phyloP scores from a whole-genome alignment of 2,113 vertebrate genomes.

The Pionites leucogaster region DNA sequence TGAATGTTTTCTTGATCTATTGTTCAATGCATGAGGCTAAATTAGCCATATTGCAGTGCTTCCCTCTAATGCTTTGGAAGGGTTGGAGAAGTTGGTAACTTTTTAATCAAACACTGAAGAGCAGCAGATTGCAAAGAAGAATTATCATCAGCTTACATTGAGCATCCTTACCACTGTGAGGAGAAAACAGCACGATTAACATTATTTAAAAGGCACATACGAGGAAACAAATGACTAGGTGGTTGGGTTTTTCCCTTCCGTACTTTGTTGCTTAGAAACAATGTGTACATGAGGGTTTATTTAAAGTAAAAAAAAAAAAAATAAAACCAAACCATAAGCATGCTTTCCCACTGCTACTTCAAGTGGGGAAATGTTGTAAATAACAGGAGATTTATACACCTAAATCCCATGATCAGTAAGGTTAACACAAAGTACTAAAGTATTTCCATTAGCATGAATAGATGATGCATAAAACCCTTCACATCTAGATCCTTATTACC shows the following conservation, averaged over 20 bases:
- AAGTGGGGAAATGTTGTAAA: rapidly evolving
- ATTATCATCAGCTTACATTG: rapidly evolving
- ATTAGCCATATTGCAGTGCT: rapidly evolving
- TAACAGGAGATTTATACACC: neutral
- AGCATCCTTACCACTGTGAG: neutral
- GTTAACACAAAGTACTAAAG: neutral
- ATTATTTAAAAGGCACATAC: rapidly evolving
- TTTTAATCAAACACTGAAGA: neutral
- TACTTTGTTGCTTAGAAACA: slow-evolving; percentile 36
- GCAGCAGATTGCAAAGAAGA: neutral
- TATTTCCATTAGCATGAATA: neutral
- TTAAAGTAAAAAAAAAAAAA: neutral
- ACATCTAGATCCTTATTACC: neutral
- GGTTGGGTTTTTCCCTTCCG: neutral
- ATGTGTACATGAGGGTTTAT: neutral
- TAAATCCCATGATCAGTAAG: rapidly evolving
- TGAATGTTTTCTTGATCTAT: rapidly evolving
- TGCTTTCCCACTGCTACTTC: rapidly evolving
- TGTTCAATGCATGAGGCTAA: rapidly evolving
- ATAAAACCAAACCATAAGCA: neutral
- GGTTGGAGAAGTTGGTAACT: rapidly evolving
- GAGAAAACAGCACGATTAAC: rapidly evolving
- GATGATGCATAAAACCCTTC: neutral
- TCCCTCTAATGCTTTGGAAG: neutral
- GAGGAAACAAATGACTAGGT: neutral